Percentiles rank a stretch among this genome's conserved stretches.
These are phyloP conservation scores for Lochmaea crataegi DNA, from an alignment of 2,888 invertebrate genomes.

Conservation along the genomic window DNA sequence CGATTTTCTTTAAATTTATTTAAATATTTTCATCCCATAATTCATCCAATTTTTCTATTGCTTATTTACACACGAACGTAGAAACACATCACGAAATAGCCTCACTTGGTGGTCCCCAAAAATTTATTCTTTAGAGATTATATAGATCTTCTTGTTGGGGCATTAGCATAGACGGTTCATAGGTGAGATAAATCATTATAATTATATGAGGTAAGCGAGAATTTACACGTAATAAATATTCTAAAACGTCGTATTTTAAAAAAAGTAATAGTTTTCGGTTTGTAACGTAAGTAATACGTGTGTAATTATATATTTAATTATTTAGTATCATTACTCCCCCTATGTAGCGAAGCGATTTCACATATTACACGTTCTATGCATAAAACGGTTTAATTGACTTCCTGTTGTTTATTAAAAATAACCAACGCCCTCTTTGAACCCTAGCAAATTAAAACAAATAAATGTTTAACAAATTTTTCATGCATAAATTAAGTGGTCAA, in stretches of 20 bases:
- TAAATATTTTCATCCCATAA: slow-evolving; percentile 4
- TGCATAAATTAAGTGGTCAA: no score
- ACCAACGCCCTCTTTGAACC: no score
- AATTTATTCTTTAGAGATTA: slow-evolving; percentile 2
- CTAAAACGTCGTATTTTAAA: background rate
- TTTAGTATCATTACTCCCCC: background rate
- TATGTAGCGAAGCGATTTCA: background rate
- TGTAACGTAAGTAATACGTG: background rate
- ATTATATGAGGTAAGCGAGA: background rate
- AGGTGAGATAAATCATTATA: slow-evolving; percentile 9
- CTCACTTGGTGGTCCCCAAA: slow-evolving; percentile 13
- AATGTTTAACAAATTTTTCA: no score
- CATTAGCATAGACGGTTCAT: slow-evolving; percentile 12
- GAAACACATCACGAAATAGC: slow-evolving; percentile 4
- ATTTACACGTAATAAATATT: slow-evolving; percentile 14
- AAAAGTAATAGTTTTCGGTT: background rate
- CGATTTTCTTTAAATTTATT: background rate
- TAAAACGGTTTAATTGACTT: background rate
- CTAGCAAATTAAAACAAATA: no score
- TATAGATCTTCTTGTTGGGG: slow-evolving; percentile 4
- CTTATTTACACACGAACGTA: slow-evolving; percentile 7
- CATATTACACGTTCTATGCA: background rate
- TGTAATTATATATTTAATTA: background rate
- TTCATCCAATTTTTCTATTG: slow-evolving; percentile 6
- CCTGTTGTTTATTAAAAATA: background rate